Evolutionary conservation across 2,797 vertebrate genomes (phyloP), one percentile per base, ranked within the genome.

Genomic region (Sebastes melanostomus): DNA sequence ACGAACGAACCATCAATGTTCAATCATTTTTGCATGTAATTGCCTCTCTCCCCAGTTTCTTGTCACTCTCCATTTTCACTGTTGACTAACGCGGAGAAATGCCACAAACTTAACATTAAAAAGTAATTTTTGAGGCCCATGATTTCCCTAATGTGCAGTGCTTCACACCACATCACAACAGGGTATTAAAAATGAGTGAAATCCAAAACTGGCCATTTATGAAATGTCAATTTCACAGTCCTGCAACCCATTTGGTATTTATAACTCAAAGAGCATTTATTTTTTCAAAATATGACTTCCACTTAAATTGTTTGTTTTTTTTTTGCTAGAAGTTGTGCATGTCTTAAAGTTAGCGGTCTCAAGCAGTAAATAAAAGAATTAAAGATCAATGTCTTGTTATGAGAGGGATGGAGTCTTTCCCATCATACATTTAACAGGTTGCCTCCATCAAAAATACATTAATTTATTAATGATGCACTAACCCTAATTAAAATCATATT

Each of bases 21-120:
- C 74, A 83, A 13, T 73, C 20, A 2, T n/a, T 42, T 86, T 66
- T 83, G 25, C 62, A 36, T 88, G 66, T 77, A 42, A 80, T 78
- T 81, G 65, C 46, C 29, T 72, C 4, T 14, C 24, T 52, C 16
- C 34, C 29, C 42, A 61, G 78, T 82, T 81, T 77, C 59, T 55
- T 59, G 52, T 58, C 25, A 59, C 8, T 75, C 55, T 72, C 46
- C 14, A 58, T 83, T 78, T 82, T 81, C 56, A 60, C 20, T 50
- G 61, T 54, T 83, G 72, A 75, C 27, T 78, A 62, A 79, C 29
- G 55, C 29, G 65, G 54, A 71, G 8, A 86, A 80, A 80, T 60
- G 24, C 42, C 22, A 68, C 38, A 55, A 46, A 71, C 22, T 11
- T 58, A 36, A 80, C 42, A 72, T 66, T 36, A 42, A 59, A 32